A percentile compares a stretch with the other conserved stretches of the same genome.
Conservation (phyloP, 92 coral and sea anemone species). For the Nematostella vectensis region DNA sequence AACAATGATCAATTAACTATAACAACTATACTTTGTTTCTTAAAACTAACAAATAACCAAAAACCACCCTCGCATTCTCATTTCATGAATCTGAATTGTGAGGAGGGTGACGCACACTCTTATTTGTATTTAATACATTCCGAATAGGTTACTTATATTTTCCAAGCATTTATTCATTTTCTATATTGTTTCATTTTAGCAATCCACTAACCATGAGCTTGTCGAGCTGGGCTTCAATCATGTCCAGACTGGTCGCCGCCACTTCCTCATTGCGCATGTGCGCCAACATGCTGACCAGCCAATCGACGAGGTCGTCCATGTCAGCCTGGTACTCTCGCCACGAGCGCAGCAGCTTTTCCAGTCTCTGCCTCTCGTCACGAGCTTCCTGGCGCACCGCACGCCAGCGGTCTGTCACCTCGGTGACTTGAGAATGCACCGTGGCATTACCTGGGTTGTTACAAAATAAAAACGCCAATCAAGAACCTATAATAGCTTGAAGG, state of each 20-base stretch:
- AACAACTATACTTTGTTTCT: too few species aligned
- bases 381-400: conserved; percentile 66
- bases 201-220: conserved; percentile 61
- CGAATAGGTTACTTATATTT: too few species aligned
- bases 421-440: conserved; percentile 46
- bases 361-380: conserved; percentile 74
- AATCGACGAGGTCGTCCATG: conserved; percentile 80
- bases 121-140: too few species aligned
- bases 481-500: too few species aligned
- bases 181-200: too few species aligned
- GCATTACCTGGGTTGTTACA: conserved; percentile 53
- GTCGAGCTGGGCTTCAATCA: conserved; percentile 69
- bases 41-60: too few species aligned
- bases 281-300: conserved; percentile 54
- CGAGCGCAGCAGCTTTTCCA: conserved; percentile 52
- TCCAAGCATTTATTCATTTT: too few species aligned
- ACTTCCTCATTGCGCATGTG: conserved; percentile 50
- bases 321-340: conserved; percentile 92
- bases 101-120: too few species aligned
- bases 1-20: too few species aligned
- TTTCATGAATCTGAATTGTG: too few species aligned
- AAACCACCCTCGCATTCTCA: too few species aligned
- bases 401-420: conserved; percentile 77
- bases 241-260: conserved; percentile 46
- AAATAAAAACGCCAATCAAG: too few species aligned